These are phyloP conservation scores for Sicus ferrugineus DNA, from an alignment of 2,888 invertebrate genomes.

Conservation along the genomic window DNA sequence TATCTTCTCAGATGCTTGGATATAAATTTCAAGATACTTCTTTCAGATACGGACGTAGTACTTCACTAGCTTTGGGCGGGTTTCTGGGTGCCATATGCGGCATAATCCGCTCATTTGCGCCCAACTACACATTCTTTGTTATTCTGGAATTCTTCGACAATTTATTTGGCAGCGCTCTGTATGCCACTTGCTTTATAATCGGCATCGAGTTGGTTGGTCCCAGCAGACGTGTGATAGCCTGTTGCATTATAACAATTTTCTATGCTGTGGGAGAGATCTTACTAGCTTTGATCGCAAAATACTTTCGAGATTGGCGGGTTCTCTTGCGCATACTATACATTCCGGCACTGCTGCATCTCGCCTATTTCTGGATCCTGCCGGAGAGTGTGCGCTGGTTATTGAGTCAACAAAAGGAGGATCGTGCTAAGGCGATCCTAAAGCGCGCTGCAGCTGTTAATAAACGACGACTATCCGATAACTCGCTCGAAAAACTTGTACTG, in stretches of 20 bases:
- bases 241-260: conserved; percentile 75
- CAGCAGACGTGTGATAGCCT: conserved; percentile 74
- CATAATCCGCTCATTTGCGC: conserved; percentile 73
- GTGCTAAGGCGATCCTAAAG: conserved; percentile 69
- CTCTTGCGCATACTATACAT: conserved; percentile 72
- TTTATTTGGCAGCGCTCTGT: conserved; percentile 74
- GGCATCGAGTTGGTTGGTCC: conserved; percentile 83
- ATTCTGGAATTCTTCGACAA: conserved; percentile 78
- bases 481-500: conserved; percentile 60
- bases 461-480: conserved; percentile 67
- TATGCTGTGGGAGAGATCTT: conserved; percentile 76
- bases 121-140: conserved; percentile 75
- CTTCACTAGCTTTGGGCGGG: conserved; percentile 68
- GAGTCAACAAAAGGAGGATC: conserved; percentile 68
- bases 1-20: background rate
- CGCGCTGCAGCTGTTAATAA: conserved; percentile 73
- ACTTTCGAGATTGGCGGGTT: conserved; percentile 73
- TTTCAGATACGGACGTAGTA: conserved; percentile 69
- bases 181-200: conserved; percentile 74
- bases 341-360: conserved; percentile 73
- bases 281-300: conserved; percentile 74
- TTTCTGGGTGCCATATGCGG: conserved; percentile 72
- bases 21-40: conserved; percentile 29
- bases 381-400: conserved; percentile 82
- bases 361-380: conserved; percentile 74